Evolutionary conservation across 2,888 invertebrate genomes (phyloP).

Genomic region (Lissocephala sabroskyi): DNA sequence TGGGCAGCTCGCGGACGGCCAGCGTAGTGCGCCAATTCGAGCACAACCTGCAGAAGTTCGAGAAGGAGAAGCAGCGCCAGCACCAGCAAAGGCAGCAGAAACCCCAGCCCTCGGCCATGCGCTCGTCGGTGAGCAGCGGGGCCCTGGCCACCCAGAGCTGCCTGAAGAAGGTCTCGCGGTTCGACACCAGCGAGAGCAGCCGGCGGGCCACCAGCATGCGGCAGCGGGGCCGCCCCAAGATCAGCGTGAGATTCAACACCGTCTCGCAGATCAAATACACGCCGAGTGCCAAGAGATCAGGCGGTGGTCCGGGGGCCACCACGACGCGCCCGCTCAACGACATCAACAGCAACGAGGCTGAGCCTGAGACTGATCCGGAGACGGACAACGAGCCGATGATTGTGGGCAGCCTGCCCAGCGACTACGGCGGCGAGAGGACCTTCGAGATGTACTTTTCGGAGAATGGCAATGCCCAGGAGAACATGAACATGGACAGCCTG

Average conservation of each 20-base stretch:
- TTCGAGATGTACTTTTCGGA: slow-evolving; percentile 78
- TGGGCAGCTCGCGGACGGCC: slow-evolving; percentile 61
- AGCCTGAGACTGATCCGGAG: slow-evolving; percentile 4
- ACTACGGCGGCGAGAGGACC: slow-evolving; percentile 74
- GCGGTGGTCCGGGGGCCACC: slow-evolving; percentile 20
- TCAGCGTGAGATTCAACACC: slow-evolving; percentile 71
- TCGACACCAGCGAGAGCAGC: slow-evolving; percentile 47
- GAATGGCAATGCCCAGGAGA: slow-evolving; percentile 76
- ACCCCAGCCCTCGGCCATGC: slow-evolving; percentile 47
- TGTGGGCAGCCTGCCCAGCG: slow-evolving; percentile 62
- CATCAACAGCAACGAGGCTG: slow-evolving; percentile 38
- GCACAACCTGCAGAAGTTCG: slow-evolving; percentile 77
- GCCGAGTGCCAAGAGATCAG: slow-evolving; percentile 61
- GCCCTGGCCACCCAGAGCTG: slow-evolving; percentile 68
- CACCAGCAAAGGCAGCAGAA: slow-evolving; percentile 46
- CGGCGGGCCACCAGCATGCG: slow-evolving; percentile 79
- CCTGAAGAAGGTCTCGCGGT: slow-evolving; percentile 69
- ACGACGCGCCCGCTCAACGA: slow-evolving; percentile 45
- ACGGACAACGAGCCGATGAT: slow-evolving; percentile 8
- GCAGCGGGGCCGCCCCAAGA: slow-evolving; percentile 74
- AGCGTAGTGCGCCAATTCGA: slow-evolving; percentile 72
- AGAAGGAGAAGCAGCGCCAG: slow-evolving; percentile 55
- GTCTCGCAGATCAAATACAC: slow-evolving; percentile 71
- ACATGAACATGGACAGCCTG: slow-evolving; percentile 76
- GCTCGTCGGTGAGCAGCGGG: slow-evolving; percentile 68